Conservation (phyloP, 2,888 invertebrate genomes). For the Xestia sexstrigata region DNA sequence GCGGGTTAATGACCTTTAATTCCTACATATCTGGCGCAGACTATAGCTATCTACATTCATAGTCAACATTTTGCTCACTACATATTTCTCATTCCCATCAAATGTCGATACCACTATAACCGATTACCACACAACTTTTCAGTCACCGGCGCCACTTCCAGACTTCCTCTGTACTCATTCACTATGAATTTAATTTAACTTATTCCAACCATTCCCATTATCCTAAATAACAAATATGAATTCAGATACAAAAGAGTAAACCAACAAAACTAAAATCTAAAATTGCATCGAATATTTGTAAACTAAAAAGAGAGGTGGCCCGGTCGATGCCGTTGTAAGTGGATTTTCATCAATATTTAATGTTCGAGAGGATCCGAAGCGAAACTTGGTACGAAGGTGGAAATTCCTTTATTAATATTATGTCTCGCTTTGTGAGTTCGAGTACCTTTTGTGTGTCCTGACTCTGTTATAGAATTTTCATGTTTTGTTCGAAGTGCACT, state of each 20-base stretch:
- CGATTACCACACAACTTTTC: no score
- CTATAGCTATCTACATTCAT: no score
- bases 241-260: no score
- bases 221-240: neutral
- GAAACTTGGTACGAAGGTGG: conserved; percentile 29
- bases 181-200: neutral
- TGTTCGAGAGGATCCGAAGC: conserved; percentile 15
- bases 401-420: conserved; percentile 42
- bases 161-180: neutral
- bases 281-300: conserved; percentile 6
- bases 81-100: no score
- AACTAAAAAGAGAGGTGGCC: conserved; percentile 10
- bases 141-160: no score
- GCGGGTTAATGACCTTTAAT: no score
- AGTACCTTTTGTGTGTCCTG: conserved; percentile 15
- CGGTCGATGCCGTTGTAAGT: conserved; percentile 30
- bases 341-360: conserved; percentile 57
- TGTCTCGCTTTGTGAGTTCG: conserved; percentile 28
- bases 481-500: neutral
- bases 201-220: neutral
- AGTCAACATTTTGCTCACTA: no score
- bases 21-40: no score
- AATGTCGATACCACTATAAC: no score
- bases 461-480: neutral
- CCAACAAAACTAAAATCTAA: neutral